Base-by-base conservation (phyloP, 2,113 vertebrate genomes). In the Protomyctophum bolini region DNA sequence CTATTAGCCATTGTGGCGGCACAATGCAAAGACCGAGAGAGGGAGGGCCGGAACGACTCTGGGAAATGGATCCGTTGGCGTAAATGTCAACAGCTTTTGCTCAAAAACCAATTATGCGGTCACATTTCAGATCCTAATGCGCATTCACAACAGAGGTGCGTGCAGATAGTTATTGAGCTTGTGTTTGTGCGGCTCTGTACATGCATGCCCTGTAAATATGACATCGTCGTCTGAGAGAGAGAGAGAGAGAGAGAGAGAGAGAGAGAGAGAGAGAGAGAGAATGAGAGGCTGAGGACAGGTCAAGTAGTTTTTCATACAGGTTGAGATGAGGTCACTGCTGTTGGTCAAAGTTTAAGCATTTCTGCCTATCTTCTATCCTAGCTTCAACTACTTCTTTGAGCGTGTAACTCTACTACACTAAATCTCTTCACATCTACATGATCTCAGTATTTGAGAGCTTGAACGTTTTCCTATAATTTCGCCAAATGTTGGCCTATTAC, bases 71-170 rank as follows among this genome's bases (percentile, higher is more conserved):
- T 79, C 50, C 83, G 67, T 58, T 63, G 63, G 62, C 12, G 8
- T 77, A 75, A 87, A 89, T 85, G 80, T 81, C 84, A 81, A 74
- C 79, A 78, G 75, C 77, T 83, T 60, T 41, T 58, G 61, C 75
- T 76, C 70, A 3, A 41, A 58, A 63, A 59, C 67, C 66, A 67
- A 58, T 60, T 69, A 29, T 47, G 56, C 61, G 45, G 56, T 63
- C 62, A 67, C 63, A 75, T 76, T 57, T 58, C 56, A 73, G 64
- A 52, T 61, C 58, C 62, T 63, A 58, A 82, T 81, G 68, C 73
- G 58, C 72, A 81, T 86, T 78, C 58, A 66, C 65, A 73, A 6
- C 33, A 21, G 48, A 76, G 48, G 63, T 75, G 77, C 54, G 49
- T 12, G 72, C 56, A 51, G 75, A 73, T 70, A 70, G 69, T n/a